These are phyloP conservation scores for Serranus cabrilla DNA, from an alignment of 2,797 vertebrate genomes.

Conservation along the genomic window DNA sequence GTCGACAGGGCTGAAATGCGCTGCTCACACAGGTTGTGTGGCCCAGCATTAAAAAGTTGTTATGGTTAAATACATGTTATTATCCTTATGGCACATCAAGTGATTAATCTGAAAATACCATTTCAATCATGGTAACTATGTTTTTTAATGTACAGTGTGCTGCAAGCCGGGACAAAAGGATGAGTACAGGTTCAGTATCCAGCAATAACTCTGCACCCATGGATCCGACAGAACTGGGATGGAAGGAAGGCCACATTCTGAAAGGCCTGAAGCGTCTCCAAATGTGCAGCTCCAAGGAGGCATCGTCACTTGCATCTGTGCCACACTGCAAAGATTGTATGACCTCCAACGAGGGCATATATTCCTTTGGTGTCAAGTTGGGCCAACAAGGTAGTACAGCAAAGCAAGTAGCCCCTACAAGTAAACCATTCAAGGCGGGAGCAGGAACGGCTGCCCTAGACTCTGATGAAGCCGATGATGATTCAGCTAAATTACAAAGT, in stretches of 20 bases:
- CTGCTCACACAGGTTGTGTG: no score
- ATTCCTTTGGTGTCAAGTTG: conserved; percentile 90
- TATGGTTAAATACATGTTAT: background rate
- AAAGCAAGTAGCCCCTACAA: conserved; percentile 67
- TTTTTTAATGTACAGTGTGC: conserved; percentile 81
- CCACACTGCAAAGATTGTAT: conserved; percentile 93
- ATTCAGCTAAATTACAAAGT: conserved; percentile 75
- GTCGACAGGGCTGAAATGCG: no score
- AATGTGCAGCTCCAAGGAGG: conserved; percentile 86
- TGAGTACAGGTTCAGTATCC: conserved; percentile 88
- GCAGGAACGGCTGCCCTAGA: conserved; percentile 78
- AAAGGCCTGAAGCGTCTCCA: conserved; percentile 92
- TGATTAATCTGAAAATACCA: background rate
- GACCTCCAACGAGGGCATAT: conserved; percentile 95
- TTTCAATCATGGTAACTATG: conserved; percentile 22
- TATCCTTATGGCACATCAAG: background rate
- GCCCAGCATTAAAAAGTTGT: no score
- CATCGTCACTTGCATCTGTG: conserved; percentile 84
- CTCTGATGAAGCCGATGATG: conserved; percentile 83
- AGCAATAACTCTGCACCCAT: conserved; percentile 86
- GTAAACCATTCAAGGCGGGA: conserved; percentile 71
- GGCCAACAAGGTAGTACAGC: conserved; percentile 65
- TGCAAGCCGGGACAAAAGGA: conserved; percentile 89
- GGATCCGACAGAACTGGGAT: conserved; percentile 88
- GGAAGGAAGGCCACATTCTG: conserved; percentile 93